Conservation (phyloP, 2,797 vertebrate species). For the Naso thynnoides region DNA sequence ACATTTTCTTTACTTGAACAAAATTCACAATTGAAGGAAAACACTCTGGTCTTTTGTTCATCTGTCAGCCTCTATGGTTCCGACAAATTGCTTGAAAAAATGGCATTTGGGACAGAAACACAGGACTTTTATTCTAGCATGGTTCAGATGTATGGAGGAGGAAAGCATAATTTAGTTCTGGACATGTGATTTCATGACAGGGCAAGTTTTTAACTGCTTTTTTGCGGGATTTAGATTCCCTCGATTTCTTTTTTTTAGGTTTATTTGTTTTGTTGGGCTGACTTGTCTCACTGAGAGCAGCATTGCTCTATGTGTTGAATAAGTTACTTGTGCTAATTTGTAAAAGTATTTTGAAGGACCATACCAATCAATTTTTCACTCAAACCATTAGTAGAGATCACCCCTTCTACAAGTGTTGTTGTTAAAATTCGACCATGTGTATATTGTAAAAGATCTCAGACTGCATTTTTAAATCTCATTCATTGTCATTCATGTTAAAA, state of each 20-base stretch:
- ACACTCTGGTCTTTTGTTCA: conserved; percentile 70
- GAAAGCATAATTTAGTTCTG: conserved; percentile 68
- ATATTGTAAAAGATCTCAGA: too few species aligned
- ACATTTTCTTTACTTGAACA: conserved; percentile 75
- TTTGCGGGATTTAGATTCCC: conserved; percentile 44
- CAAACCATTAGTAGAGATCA: too few species aligned
- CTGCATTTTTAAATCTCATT: too few species aligned
- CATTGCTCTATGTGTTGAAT: neutral
- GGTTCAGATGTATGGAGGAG: conserved; percentile 38
- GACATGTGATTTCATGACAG: conserved; percentile 56
- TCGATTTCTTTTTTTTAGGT: conserved; percentile 8
- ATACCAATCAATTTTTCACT: too few species aligned
- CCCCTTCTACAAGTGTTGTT: too few species aligned
- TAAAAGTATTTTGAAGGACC: neutral
- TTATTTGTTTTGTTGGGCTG: conserved; percentile 51
- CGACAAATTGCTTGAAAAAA: conserved; percentile 58
- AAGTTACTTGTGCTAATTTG: neutral
- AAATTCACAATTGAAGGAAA: conserved; percentile 83
- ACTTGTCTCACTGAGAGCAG: neutral
- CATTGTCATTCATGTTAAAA: too few species aligned
- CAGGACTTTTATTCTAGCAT: conserved; percentile 29
- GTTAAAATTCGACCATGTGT: too few species aligned
- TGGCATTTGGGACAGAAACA: conserved; percentile 20
- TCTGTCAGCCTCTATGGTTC: conserved; percentile 59
- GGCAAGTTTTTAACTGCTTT: conserved; percentile 70